Evolutionary conservation across 2,888 invertebrate species (phyloP), one percentile per base, ranked within the genome.

Genomic region (Stratiomys singularior): DNA sequence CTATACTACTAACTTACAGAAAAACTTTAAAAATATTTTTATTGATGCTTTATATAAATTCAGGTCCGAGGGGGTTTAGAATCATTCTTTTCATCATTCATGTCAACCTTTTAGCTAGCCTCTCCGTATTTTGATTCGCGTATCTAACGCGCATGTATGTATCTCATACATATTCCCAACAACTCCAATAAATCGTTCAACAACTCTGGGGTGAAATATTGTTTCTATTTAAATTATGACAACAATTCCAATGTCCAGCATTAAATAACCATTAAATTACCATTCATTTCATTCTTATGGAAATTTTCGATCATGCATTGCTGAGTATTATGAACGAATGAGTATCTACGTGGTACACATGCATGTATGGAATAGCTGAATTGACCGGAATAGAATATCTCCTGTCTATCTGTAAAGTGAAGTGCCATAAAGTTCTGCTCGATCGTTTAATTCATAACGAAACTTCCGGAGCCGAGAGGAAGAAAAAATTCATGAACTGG

Each of bases 401-500:
- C 5, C n/a, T 37, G 9, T 37, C 37, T 37, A 9, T 9, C 9
- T 9, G 37, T 37, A 37, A 18, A 46, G 18, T 56, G 71, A n/a
- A 56, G 28, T 27, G 71, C 28, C 28, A 72, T 72, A 28, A 72
- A 72, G 25, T 28, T 27, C 28, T 28, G 27, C 46, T 21, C 28
- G 52, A 72, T 52, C 71, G 28, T 72, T 72, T 72, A 72, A 72
- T 72, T 72, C 71, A 72, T 72, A 72, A 72, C 71, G 56, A 72
- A 52, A 56, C 71, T 72, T 72, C 71, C 71, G 71, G 71, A 72
- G n/a, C 21, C 37, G 3, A n/a, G 52, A 3, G 23, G 71, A 56
- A n/a, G n/a, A n/a, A n/a, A n/a, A 72, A 72, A 52, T 71, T 72
- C 71, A 72, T 72, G 18, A 28, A 28, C 27, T 72, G 71, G 71